Evolutionary conservation across 2,797 vertebrate genomes (phyloP).

Genomic region (Lemur catta): DNA sequence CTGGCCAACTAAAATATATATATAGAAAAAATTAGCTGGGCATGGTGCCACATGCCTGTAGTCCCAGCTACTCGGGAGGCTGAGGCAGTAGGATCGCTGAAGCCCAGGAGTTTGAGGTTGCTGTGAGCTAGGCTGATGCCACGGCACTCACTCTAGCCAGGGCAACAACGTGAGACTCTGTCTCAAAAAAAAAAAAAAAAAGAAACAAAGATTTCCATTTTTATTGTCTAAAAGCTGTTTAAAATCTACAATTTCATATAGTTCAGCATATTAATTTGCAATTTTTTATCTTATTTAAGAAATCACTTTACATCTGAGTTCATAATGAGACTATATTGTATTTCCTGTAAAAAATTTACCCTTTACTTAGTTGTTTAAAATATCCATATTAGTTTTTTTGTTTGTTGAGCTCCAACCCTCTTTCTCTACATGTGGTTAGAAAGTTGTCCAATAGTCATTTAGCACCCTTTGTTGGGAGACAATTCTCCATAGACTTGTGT

Average conservation of each 20-base stretch:
- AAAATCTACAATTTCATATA: neutral
- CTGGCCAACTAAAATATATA: no score
- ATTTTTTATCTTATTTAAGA: neutral
- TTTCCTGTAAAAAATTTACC: neutral
- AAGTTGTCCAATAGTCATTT: neutral
- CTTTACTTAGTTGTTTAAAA: neutral
- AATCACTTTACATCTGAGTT: neutral
- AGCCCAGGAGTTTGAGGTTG: no score
- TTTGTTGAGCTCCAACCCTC: neutral
- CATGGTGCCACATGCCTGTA: no score
- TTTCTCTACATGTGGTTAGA: neutral
- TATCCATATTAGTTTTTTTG: neutral
- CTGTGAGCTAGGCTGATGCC: no score
- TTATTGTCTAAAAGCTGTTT: neutral
- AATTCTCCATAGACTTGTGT: neutral
- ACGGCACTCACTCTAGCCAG: no score
- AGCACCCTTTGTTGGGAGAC: neutral
- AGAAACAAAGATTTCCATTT: neutral
- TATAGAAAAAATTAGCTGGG: no score
- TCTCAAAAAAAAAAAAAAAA: no score
- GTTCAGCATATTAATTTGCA: neutral
- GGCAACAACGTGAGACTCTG: no score
- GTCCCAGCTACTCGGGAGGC: no score
- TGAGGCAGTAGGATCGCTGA: no score
- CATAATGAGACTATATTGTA: neutral